Conservation (phyloP, 2,113 vertebrate genomes). For the Ondatra zibethicus region DNA sequence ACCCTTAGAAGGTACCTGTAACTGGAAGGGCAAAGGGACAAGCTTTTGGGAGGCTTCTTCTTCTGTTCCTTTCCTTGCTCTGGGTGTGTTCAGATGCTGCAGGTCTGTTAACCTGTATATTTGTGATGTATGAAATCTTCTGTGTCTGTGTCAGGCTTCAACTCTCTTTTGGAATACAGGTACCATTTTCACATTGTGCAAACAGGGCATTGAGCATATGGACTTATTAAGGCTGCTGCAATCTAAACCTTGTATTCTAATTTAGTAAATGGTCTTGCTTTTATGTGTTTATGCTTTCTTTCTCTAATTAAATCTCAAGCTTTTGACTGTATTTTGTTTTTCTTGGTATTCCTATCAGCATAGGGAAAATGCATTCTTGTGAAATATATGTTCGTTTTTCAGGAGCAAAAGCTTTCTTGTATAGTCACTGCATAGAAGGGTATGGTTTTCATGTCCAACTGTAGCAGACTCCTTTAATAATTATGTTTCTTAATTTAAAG, state of each 20-base stretch:
- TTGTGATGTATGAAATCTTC: background rate
- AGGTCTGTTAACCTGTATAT: background rate
- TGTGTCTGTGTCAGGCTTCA: background rate
- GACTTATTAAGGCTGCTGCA: conserved; percentile 47
- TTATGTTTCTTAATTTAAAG: conserved; percentile 76
- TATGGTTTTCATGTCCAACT: conserved; percentile 68
- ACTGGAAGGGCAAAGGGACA: background rate
- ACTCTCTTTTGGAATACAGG: background rate
- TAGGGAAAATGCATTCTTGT: conserved; percentile 45
- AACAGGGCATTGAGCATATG: conserved; percentile 24
- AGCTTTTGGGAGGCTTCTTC: background rate
- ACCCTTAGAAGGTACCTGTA: conserved; percentile 12
- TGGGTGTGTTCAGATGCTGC: conserved; percentile 22
- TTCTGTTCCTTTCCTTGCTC: background rate
- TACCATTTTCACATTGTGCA: conserved; percentile 49
- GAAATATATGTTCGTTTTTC: conserved; percentile 68
- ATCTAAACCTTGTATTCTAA: conserved; percentile 56
- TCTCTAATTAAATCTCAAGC: conserved; percentile 69
- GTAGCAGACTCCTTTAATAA: conserved; percentile 74
- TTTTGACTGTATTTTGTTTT: conserved; percentile 58
- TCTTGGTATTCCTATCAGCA: conserved; percentile 35
- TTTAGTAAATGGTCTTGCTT: conserved; percentile 65
- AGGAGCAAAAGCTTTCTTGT: conserved; percentile 53
- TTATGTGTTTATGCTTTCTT: conserved; percentile 62
- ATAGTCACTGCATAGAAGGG: conserved; percentile 45